These are phyloP conservation scores for Chelonoidis abingdonii DNA, from an alignment of 2,113 vertebrate genomes.

Conservation along the genomic window DNA sequence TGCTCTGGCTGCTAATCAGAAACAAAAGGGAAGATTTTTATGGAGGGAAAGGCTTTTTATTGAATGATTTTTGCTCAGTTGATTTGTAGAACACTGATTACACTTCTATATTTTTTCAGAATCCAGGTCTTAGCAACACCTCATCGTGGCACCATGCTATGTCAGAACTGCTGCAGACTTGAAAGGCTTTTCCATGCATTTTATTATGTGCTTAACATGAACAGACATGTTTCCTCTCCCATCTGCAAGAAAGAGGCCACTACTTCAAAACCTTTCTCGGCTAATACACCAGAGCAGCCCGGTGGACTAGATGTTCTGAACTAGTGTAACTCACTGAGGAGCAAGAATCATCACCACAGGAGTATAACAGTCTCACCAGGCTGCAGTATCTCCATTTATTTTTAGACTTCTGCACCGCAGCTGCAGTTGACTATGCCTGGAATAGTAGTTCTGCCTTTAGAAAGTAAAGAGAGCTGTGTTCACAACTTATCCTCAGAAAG, in stretches of 20 bases:
- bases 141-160: conserved; percentile 32
- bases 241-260: conserved; percentile 43
- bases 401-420: conserved; percentile 52
- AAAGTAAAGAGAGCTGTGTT: conserved; percentile 44
- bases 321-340: conserved; percentile 51
- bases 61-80: neutral
- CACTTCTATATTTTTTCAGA: conserved; percentile 52
- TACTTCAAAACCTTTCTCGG: conserved; percentile 44
- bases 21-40: neutral
- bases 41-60: neutral
- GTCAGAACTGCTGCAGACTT: conserved; percentile 63
- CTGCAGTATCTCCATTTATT: conserved; percentile 49
- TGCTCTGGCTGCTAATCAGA: neutral
- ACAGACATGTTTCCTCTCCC: conserved; percentile 47
- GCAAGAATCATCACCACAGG: conserved; percentile 33
- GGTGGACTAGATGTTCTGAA: conserved; percentile 41
- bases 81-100: conserved; percentile 22
- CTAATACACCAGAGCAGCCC: neutral
- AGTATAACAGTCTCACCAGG: conserved; percentile 50
- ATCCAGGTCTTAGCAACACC: conserved; percentile 53
- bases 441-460: conserved; percentile 46
- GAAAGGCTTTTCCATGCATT: conserved; percentile 51
- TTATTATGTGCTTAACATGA: conserved; percentile 70
- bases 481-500: conserved; percentile 30
- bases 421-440: conserved; percentile 58